Percentiles rank a stretch among this genome's conserved stretches.
Conservation (phyloP, 2,797 vertebrate species). For the Linurgus olivaceus region DNA sequence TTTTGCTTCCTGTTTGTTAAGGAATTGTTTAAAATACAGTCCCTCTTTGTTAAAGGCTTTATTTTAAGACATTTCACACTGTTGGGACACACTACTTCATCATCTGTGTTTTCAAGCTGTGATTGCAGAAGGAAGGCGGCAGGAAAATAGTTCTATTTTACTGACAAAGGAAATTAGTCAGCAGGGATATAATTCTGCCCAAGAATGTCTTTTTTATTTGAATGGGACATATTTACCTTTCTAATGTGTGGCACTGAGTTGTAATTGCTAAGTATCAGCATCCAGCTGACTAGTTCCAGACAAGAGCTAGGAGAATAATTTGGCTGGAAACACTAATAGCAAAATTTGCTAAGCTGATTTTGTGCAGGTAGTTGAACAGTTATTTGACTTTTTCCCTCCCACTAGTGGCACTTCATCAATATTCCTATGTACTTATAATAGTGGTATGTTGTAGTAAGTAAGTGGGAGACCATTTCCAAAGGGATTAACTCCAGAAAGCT, state of each 20-base stretch:
- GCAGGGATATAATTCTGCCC: conserved; percentile 49
- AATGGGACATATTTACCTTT: conserved; percentile 44
- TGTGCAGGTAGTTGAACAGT: background rate
- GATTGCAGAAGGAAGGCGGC: conserved; percentile 47
- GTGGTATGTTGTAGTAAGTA: background rate
- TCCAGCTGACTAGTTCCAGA: conserved; percentile 39
- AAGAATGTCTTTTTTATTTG: conserved; percentile 33
- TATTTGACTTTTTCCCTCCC: background rate
- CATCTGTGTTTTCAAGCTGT: conserved; percentile 54
- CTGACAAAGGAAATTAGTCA: conserved; percentile 68
- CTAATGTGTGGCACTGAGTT: background rate
- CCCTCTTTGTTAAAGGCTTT: background rate
- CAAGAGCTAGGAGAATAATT: conserved; percentile 2
- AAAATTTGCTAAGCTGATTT: background rate
- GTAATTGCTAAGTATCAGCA: conserved; percentile 55
- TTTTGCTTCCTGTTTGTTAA: conserved; percentile 40
- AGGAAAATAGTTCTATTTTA: conserved; percentile 55
- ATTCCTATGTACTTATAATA: background rate
- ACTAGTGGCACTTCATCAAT: background rate
- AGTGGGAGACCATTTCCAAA: background rate
- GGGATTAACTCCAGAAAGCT: background rate
- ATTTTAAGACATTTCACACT: conserved; percentile 32
- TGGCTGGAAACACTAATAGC: background rate
- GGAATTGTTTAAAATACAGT: background rate
- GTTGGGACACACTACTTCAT: conserved; percentile 42